Base-by-base conservation (phyloP, 2,888 invertebrate species). In the Dasypolia templi region DNA sequence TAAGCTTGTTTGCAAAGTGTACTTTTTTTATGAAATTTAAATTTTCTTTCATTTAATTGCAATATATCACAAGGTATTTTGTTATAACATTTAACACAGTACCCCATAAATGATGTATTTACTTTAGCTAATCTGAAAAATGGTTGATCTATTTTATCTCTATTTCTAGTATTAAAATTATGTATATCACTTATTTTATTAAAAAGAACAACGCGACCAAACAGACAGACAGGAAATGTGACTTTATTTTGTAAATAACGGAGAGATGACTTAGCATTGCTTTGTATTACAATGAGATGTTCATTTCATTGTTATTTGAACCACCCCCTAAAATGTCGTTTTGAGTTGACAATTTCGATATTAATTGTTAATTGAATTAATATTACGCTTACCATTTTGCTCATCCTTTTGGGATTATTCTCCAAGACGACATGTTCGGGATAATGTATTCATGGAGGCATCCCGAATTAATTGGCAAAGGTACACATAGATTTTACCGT, bases 361-460 rank as follows among this genome's bases (percentile, higher is more conserved):
- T n/a, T 44, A 29, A 65, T 39, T 61, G 44, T 61, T 26, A 67
- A 35, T 46, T 32, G 39, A 68, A 75, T 67, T 44, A 74, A 67
- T 51, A 46, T 51, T 26, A 22, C 35, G 29, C 6, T 46, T 61
- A 53, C 29, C 22, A 29, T 59, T 74, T 39, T 29, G 68, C 14
- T 53, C 14, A 75, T 68, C 61, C 61, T 55, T 53, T 29, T 22
- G 39, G 61, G 68, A 32, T 51, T 61, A 32, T 14, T 46, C 66
- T 53, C 29, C 1, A 61, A 75, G 39, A 59, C 12, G 59, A 61
- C 61, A 69, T 61, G 75, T 62, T 69, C 32, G 7, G 46, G 32
- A 55, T 75, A 68, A 75, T 75, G 55, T 69, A 75, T 75, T 68
- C 75, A 75, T 75, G 32, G 68, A 46, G 39, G 35, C n/a, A 12